A percentile compares a stretch with the other conserved stretches of the same genome.
phyloP scores from a whole-genome alignment of 2,113 vertebrate genomes.

The Pedetes capensis region DNA sequence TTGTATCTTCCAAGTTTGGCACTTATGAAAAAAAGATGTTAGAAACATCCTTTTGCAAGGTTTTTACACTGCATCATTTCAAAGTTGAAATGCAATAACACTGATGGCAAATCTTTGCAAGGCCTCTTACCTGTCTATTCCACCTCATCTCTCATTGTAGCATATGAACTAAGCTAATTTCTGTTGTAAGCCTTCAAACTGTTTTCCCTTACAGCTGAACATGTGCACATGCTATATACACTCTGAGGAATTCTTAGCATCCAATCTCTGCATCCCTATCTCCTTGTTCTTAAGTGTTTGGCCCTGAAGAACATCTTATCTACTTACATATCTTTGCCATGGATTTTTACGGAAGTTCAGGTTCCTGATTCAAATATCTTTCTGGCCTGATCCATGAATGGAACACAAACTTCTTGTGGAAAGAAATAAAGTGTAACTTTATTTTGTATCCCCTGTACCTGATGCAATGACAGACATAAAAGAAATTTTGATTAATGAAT shows the following conservation, averaged over 20 bases:
- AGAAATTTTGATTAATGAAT: neutral
- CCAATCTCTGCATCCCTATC: neutral
- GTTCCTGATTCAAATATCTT: neutral
- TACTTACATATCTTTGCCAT: accelerated
- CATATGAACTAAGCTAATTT: neutral
- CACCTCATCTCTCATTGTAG: neutral
- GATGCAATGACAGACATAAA: neutral
- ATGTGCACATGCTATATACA: neutral
- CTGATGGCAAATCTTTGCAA: neutral
- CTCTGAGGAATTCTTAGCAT: neutral
- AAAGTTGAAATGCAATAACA: neutral
- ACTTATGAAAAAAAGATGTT: neutral
- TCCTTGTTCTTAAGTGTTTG: neutral
- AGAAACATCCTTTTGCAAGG: neutral
- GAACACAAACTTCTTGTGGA: neutral
- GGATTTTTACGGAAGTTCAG: neutral
- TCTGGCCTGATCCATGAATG: accelerated
- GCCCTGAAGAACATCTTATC: neutral
- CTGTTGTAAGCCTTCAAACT: neutral
- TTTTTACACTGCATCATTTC: neutral
- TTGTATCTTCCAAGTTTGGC: neutral
- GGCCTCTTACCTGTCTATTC: neutral
- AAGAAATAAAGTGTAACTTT: neutral
- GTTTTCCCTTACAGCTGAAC: neutral
- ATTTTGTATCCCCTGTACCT: neutral